Percentiles rank a stretch among this genome's conserved stretches.
These are phyloP conservation scores for Acridotheres tristis DNA, from an alignment of 2,797 vertebrate species.

Conservation along the genomic window DNA sequence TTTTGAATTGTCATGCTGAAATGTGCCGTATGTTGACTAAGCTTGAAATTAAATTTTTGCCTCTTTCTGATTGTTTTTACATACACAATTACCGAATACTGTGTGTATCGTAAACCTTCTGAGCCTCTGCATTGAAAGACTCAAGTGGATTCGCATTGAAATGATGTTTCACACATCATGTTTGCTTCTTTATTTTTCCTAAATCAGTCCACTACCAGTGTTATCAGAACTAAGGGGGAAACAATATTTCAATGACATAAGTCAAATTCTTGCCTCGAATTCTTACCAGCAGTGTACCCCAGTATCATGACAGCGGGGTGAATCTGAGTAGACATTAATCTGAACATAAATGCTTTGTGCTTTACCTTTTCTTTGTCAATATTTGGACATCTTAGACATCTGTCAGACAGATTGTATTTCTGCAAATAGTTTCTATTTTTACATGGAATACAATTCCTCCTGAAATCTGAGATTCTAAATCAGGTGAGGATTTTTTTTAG, in stretches of 20 bases:
- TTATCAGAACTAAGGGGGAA: not conserved
- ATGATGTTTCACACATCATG: slow-evolving; percentile 45
- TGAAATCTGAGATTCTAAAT: not conserved
- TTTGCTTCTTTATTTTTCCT: slow-evolving; percentile 39
- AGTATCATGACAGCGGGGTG: not conserved
- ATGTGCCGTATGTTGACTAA: slow-evolving; percentile 71
- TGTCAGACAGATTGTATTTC: not conserved
- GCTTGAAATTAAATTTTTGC: slow-evolving; percentile 74
- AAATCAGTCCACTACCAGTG: slow-evolving; percentile 3
- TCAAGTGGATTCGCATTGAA: slow-evolving; percentile 59
- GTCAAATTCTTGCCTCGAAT: not conserved
- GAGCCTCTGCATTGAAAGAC: slow-evolving; percentile 66
- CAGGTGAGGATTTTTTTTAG: not conserved
- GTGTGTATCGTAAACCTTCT: slow-evolving; percentile 75
- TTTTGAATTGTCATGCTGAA: slow-evolving; percentile 70
- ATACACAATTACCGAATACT: slow-evolving; percentile 80
- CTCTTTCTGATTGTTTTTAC: slow-evolving; percentile 79
- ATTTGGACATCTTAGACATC: not conserved
- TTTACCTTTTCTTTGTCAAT: slow-evolving; percentile 21
- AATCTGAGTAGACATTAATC: not conserved
- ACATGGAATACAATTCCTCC: not conserved
- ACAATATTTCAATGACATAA: not conserved
- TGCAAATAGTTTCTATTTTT: not conserved
- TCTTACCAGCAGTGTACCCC: slow-evolving; percentile 2
- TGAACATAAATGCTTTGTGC: not conserved